These are phyloP conservation scores for Amblyteles armatorius DNA, from an alignment of 2,888 invertebrate genomes.

Conservation along the genomic window DNA sequence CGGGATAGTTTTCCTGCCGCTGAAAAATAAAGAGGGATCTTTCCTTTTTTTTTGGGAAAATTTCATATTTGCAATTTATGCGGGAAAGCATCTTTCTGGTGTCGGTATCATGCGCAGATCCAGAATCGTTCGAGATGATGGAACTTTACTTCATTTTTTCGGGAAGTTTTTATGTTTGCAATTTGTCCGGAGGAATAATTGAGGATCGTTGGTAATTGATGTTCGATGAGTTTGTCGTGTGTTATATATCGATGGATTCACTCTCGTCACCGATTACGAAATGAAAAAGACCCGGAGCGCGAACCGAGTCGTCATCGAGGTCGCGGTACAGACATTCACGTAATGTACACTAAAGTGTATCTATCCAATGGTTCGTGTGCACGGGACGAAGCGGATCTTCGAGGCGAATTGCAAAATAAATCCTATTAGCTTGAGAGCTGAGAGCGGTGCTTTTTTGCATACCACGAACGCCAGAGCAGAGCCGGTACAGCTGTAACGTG, in stretches of 20 bases:
- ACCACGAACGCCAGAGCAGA: conserved; percentile 61
- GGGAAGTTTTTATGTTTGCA: neutral
- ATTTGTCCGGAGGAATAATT: neutral
- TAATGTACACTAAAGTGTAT: conserved; percentile 50
- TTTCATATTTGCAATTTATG: neutral
- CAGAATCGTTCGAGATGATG: neutral
- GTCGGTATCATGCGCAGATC: neutral
- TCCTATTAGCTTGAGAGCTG: conserved; percentile 70
- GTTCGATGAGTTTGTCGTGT: conserved; percentile 15
- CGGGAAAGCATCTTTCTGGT: conserved; percentile 1
- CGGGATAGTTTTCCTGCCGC: too few relatives aligned
- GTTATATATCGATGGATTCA: conserved; percentile 51
- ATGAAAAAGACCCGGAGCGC: conserved; percentile 41
- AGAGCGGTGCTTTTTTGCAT: conserved; percentile 67
- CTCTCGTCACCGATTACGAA: conserved; percentile 45
- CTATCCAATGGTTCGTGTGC: conserved; percentile 26
- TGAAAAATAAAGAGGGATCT: neutral
- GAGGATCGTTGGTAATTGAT: conserved; percentile 18
- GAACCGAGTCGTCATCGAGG: conserved; percentile 60
- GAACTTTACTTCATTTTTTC: neutral
- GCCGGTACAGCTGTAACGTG: conserved; percentile 32
- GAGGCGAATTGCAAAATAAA: conserved; percentile 73
- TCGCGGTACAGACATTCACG: conserved; percentile 54
- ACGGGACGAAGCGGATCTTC: conserved; percentile 64
- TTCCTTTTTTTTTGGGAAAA: neutral